phyloP scores from a whole-genome alignment of 2,888 invertebrate species.

The Mylabris sibirica region DNA sequence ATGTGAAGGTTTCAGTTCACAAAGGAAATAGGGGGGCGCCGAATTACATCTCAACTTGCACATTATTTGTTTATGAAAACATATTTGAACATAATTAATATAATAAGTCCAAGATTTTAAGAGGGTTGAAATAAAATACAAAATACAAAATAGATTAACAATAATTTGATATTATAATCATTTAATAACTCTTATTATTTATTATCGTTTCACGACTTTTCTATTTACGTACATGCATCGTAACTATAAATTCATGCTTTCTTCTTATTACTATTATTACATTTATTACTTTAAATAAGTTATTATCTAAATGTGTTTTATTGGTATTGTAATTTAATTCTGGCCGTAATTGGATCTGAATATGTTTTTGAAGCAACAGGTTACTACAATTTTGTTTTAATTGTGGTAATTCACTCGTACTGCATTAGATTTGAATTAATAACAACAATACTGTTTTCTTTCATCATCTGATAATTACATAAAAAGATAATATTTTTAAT shows the following conservation, averaged over 20 bases:
- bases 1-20: background rate
- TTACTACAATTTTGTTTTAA: slow-evolving; percentile 33
- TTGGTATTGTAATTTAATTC: slow-evolving; percentile 28
- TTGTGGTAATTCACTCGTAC: slow-evolving; percentile 25
- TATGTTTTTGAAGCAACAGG: slow-evolving; percentile 33
- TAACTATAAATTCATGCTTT: background rate
- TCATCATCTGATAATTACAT: background rate
- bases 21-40: background rate
- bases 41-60: background rate
- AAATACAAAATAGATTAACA: background rate
- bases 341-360: slow-evolving; percentile 28
- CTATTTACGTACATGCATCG: too few relatives aligned
- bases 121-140: too few relatives aligned
- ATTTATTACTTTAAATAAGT: slow-evolving; percentile 22
- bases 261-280: background rate
- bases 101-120: too few relatives aligned
- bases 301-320: slow-evolving; percentile 19
- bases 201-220: too few relatives aligned
- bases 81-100: too few relatives aligned
- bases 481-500: too few relatives aligned
- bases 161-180: too few relatives aligned
- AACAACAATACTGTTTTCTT: background rate
- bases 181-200: too few relatives aligned
- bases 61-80: too few relatives aligned
- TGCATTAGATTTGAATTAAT: slow-evolving; percentile 10